Base-by-base conservation (phyloP, 2,113 vertebrate species). In the Spheniscus mendiculus region DNA sequence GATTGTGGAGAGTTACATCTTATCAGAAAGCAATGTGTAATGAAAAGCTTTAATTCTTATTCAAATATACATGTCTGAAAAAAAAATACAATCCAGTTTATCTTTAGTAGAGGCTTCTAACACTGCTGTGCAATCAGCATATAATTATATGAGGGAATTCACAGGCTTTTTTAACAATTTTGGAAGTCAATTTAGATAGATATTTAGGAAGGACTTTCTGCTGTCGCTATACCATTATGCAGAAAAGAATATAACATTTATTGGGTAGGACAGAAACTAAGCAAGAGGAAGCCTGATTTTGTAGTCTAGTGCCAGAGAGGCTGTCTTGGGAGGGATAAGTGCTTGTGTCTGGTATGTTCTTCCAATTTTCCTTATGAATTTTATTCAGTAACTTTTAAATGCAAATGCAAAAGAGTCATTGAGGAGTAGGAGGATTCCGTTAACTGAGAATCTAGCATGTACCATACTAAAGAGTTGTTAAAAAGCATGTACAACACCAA, bases 381-480 rank as follows among this genome's bases (percentile, higher is more conserved):
- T 80, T 77, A 61, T 91, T 80, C 76, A 83, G 62, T 38, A 91
- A 65, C 63, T 89, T 94, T 93, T 61, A 94, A 93, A 94, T 90
- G 83, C 44, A 89, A 90, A 94, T 72, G 27, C 11, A 83, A 63
- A 83, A 42, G 10, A 5, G 32, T 83, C 72, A 72, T 69, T 77
- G 80, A 91, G 76, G 80, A 86, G 26, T 47, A 83, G 19, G 38
- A 92, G 34, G 10, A 63, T 63, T 91, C 53, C 45, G 36, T 87
- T 80, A 91, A 77, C 36, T 52, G 38, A 77, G 7, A 86, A 89
- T 89, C 21, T 50, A 72, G 25, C 29, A 58, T 53, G 50, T 79
- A 30, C 6, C 4, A 3, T 67, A 62, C 30, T 76, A 49, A 47
- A 84, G 55, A 58, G 50, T 19, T 82, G 30, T 67, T 85, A 83